Conservation (phyloP, 2,888 invertebrate genomes). For the Eilema depressum region DNA sequence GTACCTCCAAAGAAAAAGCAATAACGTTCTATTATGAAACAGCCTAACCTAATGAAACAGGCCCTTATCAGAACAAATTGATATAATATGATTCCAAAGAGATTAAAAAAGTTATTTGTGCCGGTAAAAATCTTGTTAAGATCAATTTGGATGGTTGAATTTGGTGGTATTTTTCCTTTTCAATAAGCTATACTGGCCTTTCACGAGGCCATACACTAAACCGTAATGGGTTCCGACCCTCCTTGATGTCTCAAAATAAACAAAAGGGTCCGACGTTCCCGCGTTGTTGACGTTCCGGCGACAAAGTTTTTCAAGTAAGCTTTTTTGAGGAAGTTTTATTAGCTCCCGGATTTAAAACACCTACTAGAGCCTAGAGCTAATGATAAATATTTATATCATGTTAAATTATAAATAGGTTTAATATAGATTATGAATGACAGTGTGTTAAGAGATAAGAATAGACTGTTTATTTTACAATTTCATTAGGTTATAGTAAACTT, state of each 20-base stretch:
- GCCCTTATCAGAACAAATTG: constrained; percentile 12
- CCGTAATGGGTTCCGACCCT: constrained; percentile 69
- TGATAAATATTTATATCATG: constrained; percentile 40
- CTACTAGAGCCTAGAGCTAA: constrained; percentile 27
- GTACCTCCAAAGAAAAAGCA: constrained; percentile 2
- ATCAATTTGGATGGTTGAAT: constrained; percentile 36
- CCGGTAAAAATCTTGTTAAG: constrained; percentile 30
- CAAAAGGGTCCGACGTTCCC: constrained; percentile 59
- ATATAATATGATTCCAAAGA: constrained; percentile 10
- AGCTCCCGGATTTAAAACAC: constrained; percentile 47
- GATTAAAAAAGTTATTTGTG: constrained; percentile 32
- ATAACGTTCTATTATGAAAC: constrained; percentile 15
- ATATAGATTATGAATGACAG: too few relatives aligned
- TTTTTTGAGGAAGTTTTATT: constrained; percentile 50
- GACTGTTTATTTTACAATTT: too few relatives aligned
- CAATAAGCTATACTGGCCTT: constrained; percentile 56
- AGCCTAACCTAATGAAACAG: constrained; percentile 15
- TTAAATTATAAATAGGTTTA: neutral
- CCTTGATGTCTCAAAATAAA: constrained; percentile 70
- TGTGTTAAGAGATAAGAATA: too few relatives aligned
- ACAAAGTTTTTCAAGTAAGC: constrained; percentile 55
- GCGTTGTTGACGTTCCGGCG: constrained; percentile 51
- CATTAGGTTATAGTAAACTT: too few relatives aligned
- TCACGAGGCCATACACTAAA: constrained; percentile 61
- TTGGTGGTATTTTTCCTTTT: constrained; percentile 50